Evolutionary conservation across 2,888 invertebrate genomes (phyloP), one percentile per base, ranked within the genome.

Genomic region (Minunthozetes semirufus): DNA sequence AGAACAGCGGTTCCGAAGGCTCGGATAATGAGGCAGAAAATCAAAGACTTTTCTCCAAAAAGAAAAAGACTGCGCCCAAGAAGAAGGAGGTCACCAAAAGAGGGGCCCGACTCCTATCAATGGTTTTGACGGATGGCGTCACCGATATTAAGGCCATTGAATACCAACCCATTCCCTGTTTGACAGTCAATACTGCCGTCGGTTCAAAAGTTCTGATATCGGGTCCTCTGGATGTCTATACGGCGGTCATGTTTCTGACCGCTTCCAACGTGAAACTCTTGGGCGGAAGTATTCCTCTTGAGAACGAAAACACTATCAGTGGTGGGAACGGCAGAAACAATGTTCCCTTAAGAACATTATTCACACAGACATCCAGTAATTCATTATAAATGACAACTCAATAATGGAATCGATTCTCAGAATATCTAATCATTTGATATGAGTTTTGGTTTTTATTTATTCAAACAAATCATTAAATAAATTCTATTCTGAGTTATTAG

Each of bases 61-160:
- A 59, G 15, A 27, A 29, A 17, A 29, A 71, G 29, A 74, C 42
- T 48, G 50, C 15, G 3, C 19, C 19, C 9, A 59, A 53, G 22
- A 75, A 33, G 29, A 46, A 22, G 17, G 38, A 29, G 19, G 25
- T 25, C n/a, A 77, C 38, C 1, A 68, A 33, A 68, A 74, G 63
- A 50, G 73, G 70, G 22, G n/a, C 76, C 2, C 86, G 92, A 80
- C 88, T 90, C 87, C 83, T 91, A 77, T 87, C 89, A 80, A 80
- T 92, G 73, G 85, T 85, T 76, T 81, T 92, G 78, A 91, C 90
- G 5, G 92, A 93, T 85, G 92, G 92, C 17, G 84, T 86, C 0
- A 89, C 89, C 82, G 86, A 87, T 78, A 82, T 92, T 50, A 84
- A 86, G 74, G 92, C 87, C 0, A 88, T 91, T 80, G 92, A 93